Base-by-base conservation (phyloP, 2,113 vertebrate genomes). In the Potamarius usumacintae region DNA sequence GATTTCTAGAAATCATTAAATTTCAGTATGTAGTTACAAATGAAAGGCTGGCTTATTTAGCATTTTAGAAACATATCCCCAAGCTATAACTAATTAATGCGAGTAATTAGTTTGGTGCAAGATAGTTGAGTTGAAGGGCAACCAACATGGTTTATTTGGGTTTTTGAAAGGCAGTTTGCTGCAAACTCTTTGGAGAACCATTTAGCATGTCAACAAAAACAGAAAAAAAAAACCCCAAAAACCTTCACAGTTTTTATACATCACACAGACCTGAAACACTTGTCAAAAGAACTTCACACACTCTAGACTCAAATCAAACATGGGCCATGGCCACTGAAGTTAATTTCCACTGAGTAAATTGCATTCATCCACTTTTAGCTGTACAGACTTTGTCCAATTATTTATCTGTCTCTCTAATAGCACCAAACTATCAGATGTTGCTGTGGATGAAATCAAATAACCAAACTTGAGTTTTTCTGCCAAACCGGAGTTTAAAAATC, bases 401-500 rank as follows among this genome's bases (percentile, higher is more conserved):
- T 71, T 83, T 69, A 55, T 77, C 27, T 53, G 14, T 58, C 42
- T n/a, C n/a, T 55, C 77, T 34, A 55, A 62, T 50, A 83, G 83
- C 48, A 72, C n/a, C 18, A n/a, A 11, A 42, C 2, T 25, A 65
- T n/a, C 25, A n/a, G 58, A 20, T 60, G 5, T 60, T 20, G 18
- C 58, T 60, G 5, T 6, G 58, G 58, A 6, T 60, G 58, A 20
- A 20, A 5, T 60, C 58, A 60, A 60, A 20, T 60, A 20, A 17
- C 18, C 17, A 60, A 20, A 60, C 4, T 18, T 18, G 4, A 18
- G 63, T 65, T 65, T 65, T 65, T 65, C 63, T 65, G 62, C 2
- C 22, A 25, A 3, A 65, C 25, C 63, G 12, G 63, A 63, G 62
- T 65, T n/a, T n/a, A 65, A n/a, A 65, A 65, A n/a, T 65, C 63